Evolutionary conservation across 2,797 vertebrate species (phyloP), one percentile per base, ranked within the genome.

Genomic region (Phrynocephalus forsythii): DNA sequence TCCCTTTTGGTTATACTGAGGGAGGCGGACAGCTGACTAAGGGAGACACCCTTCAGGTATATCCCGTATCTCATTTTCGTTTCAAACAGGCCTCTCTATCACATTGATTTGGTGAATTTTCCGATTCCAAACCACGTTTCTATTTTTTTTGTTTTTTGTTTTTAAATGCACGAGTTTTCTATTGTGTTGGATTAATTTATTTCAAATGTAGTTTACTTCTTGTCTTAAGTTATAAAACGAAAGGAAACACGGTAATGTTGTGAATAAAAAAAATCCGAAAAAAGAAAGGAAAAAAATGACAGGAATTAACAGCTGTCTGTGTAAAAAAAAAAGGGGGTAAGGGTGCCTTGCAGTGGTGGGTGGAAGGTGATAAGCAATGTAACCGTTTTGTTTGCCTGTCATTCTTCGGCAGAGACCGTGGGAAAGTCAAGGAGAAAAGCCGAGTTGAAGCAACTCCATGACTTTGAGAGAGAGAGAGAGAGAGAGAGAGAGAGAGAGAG

Each of bases 131-230:
- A 93, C 92, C 94, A 88, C 95, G 96, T 98, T 96, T 38, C 63
- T 50, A n/a, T 73, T 22, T 95, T 86, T 98, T 96, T 38, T 38
- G 24, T 30, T 48, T 73, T 13, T 95, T 86, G 38, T 67, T 69
- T 87, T 75, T 86, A 79, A 93, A 94, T 67, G 91, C 91, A 91
- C 91, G 94, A 88, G 91, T 44, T 80, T 89, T 94, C 90, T 52
- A 80, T 93, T 95, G 95, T 96, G 95, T 96, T 96, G 56, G 33
- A 56, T 88, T 98, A 98, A 98, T 98, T 98, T 98, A 98, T 98
- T 98, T 97, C 95, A 95, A 85, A 92, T 97, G 96, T 97, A 95
- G 97, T 95, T 95, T 97, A 97, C 96, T 96, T 97, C 97, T 91
- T 94, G 96, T 79, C 66, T 94, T 96, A 97, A 96, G 95, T 97